Percentiles rank a stretch among this genome's conserved stretches.
Conservation (phyloP, 2,797 vertebrate species). For the Anniella stebbinsi region DNA sequence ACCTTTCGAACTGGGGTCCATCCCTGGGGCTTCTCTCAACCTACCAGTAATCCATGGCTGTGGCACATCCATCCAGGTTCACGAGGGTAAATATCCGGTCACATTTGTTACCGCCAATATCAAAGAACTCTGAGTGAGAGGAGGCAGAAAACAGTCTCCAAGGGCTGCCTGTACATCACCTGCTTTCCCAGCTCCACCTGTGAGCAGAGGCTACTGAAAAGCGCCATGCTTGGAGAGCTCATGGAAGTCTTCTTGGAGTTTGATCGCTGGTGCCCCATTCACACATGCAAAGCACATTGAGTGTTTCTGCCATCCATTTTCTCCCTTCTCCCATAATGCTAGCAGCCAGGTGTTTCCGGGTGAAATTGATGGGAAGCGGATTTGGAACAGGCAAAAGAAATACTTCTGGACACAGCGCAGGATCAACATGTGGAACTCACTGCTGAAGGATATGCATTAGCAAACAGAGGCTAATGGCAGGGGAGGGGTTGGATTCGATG, state of each 20-base stretch:
- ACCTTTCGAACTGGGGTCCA: rapidly evolving
- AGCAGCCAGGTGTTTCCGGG: no score
- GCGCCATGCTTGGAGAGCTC: neutral
- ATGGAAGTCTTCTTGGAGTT: neutral
- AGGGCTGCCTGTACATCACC: neutral
- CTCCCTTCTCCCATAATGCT: neutral
- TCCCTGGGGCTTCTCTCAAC: neutral
- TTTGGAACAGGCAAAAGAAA: no score
- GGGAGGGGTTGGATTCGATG: no score
- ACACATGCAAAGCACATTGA: neutral
- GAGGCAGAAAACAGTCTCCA: neutral
- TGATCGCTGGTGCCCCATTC: neutral
- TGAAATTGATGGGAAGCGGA: no score
- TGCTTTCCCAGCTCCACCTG: neutral
- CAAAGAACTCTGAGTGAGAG: slow-evolving; percentile 69
- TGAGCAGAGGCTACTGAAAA: neutral
- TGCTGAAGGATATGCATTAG: no score
- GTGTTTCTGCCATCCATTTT: neutral
- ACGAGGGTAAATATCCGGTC: slow-evolving; percentile 51
- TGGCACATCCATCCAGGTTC: slow-evolving; percentile 69
- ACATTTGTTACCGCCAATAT: slow-evolving; percentile 66
- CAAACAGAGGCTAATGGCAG: no score
- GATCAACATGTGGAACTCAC: no score
- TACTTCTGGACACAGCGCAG: no score
- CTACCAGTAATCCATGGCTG: slow-evolving; percentile 71